These are phyloP conservation scores for Castor canadensis DNA, from an alignment of 2,113 vertebrate genomes.

Conservation along the genomic window DNA sequence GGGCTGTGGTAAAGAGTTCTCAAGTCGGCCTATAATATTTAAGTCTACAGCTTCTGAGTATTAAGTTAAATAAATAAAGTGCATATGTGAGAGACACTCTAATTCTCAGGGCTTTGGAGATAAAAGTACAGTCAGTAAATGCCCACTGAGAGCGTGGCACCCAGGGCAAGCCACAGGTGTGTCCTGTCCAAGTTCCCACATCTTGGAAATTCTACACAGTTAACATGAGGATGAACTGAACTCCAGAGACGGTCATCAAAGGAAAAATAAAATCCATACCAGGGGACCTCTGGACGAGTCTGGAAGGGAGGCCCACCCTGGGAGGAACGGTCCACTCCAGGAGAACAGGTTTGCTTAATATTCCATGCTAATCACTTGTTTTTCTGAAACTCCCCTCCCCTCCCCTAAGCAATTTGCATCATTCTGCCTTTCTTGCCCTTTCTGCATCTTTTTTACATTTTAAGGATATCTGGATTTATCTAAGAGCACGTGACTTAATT, in stretches of 20 bases:
- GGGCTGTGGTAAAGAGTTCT: background rate
- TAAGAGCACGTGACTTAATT: background rate
- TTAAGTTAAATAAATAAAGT: slow-evolving; percentile 20
- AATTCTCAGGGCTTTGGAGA: background rate
- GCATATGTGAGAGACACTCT: background rate
- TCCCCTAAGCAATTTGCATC: fast-evolving
- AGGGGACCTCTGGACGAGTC: background rate
- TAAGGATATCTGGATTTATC: background rate
- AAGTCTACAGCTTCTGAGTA: background rate
- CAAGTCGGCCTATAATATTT: background rate
- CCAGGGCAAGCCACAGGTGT: fast-evolving
- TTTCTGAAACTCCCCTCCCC: fast-evolving
- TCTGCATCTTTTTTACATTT: background rate
- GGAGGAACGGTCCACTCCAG: fast-evolving
- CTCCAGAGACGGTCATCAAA: background rate
- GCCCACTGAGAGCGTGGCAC: background rate
- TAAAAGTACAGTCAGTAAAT: background rate
- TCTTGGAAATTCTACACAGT: background rate
- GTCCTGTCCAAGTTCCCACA: background rate
- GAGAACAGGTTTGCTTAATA: background rate
- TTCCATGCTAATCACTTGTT: background rate
- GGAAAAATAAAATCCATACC: background rate
- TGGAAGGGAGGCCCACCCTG: background rate
- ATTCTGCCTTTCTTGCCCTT: background rate
- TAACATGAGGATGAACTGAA: background rate